Percentiles rank a stretch among this genome's conserved stretches.
Conservation (phyloP, 2,113 vertebrate genomes). For the Nothocercus julius region DNA sequence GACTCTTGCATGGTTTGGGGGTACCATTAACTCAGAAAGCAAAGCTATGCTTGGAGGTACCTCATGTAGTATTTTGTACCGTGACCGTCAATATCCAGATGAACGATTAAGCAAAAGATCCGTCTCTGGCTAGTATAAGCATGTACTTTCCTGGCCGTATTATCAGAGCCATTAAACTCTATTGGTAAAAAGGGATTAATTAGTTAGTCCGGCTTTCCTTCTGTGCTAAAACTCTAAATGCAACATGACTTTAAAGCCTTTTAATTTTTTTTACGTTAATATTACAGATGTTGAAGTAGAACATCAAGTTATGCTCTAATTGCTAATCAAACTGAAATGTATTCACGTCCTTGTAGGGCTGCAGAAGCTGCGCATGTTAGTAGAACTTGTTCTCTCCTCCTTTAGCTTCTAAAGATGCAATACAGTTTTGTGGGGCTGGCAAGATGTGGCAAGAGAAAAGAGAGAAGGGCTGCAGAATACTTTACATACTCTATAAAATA, state of each 20-base stretch:
- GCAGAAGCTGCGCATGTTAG: background rate
- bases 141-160: background rate
- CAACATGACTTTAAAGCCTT: background rate
- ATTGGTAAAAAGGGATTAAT: slow-evolving; percentile 1
- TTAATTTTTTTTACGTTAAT: background rate
- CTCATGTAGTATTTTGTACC: background rate
- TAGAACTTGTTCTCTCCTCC: background rate
- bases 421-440: background rate
- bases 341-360: background rate
- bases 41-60: background rate
- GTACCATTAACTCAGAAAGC: background rate
- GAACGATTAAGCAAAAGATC: slow-evolving; percentile 1
- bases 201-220: slow-evolving; percentile 1
- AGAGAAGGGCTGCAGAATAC: background rate
- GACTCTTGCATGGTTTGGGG: background rate
- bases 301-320: background rate
- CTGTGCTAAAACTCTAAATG: background rate
- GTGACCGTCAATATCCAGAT: background rate
- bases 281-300: background rate
- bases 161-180: slow-evolving; percentile 18
- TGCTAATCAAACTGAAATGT: background rate
- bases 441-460: background rate
- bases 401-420: background rate
- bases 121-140: background rate
- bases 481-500: background rate